Evolutionary conservation across 1,140 invertebrate species (phyloP).

Genomic region (Drosophila triauraria): DNA sequence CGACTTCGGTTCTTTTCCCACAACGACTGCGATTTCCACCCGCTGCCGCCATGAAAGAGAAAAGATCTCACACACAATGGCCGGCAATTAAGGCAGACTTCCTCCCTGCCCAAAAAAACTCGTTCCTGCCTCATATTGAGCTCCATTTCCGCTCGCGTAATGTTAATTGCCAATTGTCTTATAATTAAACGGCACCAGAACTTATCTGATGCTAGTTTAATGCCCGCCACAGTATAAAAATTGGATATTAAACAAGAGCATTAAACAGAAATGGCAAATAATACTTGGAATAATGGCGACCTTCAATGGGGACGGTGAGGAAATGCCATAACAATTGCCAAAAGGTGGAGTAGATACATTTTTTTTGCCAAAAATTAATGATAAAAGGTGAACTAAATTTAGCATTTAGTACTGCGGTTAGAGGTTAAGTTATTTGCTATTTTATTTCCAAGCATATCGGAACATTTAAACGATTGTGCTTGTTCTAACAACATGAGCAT

Average conservation of each 20-base stretch:
- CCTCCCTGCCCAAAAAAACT: conserved; percentile 53
- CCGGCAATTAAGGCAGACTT: conserved; percentile 59
- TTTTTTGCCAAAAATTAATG: neutral
- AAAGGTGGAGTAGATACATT: neutral
- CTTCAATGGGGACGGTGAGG: conserved; percentile 30
- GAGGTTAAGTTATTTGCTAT: conserved; percentile 15
- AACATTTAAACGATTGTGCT: conserved; percentile 17
- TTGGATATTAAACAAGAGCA: conserved; percentile 24
- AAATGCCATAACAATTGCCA: conserved; percentile 20
- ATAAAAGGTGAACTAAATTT: conserved; percentile 4
- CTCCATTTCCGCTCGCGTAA: conserved; percentile 64
- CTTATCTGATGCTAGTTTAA: conserved; percentile 44
- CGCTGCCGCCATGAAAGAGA: conserved; percentile 1
- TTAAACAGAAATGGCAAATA: conserved; percentile 13
- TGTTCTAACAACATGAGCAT: conserved; percentile 27
- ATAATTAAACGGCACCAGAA: conserved; percentile 58
- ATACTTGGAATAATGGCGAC: conserved; percentile 13
- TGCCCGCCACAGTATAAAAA: conserved; percentile 20
- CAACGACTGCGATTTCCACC: conserved; percentile 10
- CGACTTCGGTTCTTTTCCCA: conserved; percentile 35
- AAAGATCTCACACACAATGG: conserved; percentile 43
- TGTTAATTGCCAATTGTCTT: conserved; percentile 77
- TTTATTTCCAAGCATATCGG: conserved; percentile 17
- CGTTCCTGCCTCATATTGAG: conserved; percentile 28
- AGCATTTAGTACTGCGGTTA: neutral